Percentiles rank a stretch among this genome's conserved stretches.
Conservation (phyloP, 2,797 vertebrate species). For the Cebuella pygmaea region DNA sequence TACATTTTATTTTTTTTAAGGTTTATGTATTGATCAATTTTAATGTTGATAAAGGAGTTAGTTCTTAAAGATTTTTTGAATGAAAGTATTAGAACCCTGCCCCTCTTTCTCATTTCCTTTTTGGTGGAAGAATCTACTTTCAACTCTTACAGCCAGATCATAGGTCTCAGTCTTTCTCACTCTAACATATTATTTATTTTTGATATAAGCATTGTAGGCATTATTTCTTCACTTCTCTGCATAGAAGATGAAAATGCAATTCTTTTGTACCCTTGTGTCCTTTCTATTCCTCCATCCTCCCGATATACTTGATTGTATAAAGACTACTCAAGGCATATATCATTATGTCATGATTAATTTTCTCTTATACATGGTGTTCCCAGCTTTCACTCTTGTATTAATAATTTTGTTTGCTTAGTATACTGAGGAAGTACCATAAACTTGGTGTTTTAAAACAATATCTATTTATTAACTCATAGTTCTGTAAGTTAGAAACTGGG, state of each 20-base stretch:
- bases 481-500: neutral
- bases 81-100: neutral
- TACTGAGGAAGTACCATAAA: neutral
- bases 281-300: neutral
- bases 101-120: neutral
- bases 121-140: neutral
- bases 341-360: neutral
- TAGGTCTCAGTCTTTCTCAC: neutral
- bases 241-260: neutral
- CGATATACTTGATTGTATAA: neutral
- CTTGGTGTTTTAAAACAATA: neutral
- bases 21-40: neutral
- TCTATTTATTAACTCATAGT: neutral
- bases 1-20: neutral
- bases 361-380: neutral
- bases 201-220: neutral
- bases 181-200: neutral
- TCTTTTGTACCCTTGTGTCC: neutral
- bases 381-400: neutral
- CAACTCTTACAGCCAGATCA: neutral
- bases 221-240: neutral
- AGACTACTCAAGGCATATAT: neutral
- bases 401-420: conserved; percentile 13
- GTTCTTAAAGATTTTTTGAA: neutral
- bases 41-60: neutral